A percentile compares a stretch with the other conserved stretches of the same genome.
Evolutionary conservation across 2,797 vertebrate species (phyloP).

Genomic region (Tadarida brasiliensis): DNA sequence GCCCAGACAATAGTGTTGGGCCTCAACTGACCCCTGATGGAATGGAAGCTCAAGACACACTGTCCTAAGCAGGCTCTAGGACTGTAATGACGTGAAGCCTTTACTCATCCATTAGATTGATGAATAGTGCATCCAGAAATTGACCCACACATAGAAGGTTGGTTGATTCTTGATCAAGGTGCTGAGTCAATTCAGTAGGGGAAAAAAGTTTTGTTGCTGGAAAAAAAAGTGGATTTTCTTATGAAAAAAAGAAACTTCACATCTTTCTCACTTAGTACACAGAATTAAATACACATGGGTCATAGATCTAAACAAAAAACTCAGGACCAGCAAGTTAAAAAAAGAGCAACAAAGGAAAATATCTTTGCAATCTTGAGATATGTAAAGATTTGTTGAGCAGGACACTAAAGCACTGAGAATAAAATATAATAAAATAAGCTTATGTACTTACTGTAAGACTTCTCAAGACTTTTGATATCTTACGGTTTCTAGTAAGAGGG

Average conservation of each 20-base stretch:
- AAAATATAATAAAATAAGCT: constrained; percentile 22
- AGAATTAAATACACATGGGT: neutral
- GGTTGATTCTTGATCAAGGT: neutral
- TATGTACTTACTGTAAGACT: neutral
- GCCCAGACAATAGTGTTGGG: neutral
- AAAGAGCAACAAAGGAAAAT: neutral
- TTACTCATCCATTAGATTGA: neutral
- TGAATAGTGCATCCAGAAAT: neutral
- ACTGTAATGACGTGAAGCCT: neutral
- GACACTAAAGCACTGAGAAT: constrained; percentile 17
- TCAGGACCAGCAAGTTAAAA: constrained; percentile 32
- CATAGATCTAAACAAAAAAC: constrained; percentile 17
- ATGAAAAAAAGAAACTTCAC: neutral
- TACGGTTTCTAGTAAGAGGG: constrained; percentile 36
- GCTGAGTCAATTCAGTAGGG: neutral
- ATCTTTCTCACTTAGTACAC: neutral
- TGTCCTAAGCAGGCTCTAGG: neutral
- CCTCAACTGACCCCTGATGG: neutral
- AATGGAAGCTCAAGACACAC: neutral
- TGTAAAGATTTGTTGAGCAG: constrained; percentile 21
- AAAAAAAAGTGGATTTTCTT: constrained; percentile 4
- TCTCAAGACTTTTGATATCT: neutral
- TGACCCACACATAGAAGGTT: neutral
- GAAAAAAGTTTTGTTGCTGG: constrained; percentile 21
- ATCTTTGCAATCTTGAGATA: neutral